Evolutionary conservation across 2,113 vertebrate genomes (phyloP), one percentile per base, ranked within the genome.

Genomic region (Cricetomys ansorgei): DNA sequence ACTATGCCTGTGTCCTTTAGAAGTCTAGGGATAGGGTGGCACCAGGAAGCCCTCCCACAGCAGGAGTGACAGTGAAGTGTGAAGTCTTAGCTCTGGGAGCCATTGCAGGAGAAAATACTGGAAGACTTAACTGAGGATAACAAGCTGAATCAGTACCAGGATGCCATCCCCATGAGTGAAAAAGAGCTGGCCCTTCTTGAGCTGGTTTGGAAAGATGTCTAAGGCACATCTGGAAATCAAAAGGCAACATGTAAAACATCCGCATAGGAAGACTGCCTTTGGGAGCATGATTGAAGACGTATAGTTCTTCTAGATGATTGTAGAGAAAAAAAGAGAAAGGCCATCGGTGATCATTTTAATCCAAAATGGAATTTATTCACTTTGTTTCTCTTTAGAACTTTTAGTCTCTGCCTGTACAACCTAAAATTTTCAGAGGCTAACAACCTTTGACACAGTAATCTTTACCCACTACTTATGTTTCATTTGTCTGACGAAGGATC

Each of bases 181-280:
- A 64, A 43, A 6, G 4, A 11, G 43, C 13, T 25, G 27, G n/a
- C 29, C 37, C 87, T 19, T 3, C 3, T 8, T 1, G 25, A 3
- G 4, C 1, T 25, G 31, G 21, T 1, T 23, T 11, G 17, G 40
- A 50, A 50, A n/a, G 57, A 50, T 16, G 31, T 31, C 48, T 31
- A 29, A 3, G 27, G 55, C 11, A 37, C 0, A 57, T n/a, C 4
- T 5, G 64, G 3, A 50, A 40, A 92, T n/a, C n/a, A 43, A 21
- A 79, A 19, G 1, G 2, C 64, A 5, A 4, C 2, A 3, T 7
- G 48, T 17, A 81, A 37, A 57, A 6, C 31, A 12, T 7, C 31
- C 6, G 9, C 9, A 27, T 2, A 43, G 31, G 1, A 27, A 4
- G 23, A n/a, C 0, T 0, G 0, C 2, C 45, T 40, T 9, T 45